Evolutionary conservation across 2,113 vertebrate genomes (phyloP), one percentile per base, ranked within the genome.

Genomic region (Noturus placidus): DNA sequence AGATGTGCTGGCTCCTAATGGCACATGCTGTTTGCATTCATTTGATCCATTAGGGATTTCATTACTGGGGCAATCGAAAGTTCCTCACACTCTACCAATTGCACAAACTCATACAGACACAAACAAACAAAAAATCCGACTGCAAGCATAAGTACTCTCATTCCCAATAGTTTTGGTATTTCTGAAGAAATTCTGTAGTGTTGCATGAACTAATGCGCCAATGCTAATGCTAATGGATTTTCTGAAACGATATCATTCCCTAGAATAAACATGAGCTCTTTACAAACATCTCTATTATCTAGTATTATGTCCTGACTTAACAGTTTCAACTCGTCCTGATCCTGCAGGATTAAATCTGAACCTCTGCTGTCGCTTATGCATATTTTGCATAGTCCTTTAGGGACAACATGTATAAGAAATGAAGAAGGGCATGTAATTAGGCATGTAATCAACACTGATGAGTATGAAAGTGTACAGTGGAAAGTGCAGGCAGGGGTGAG

Each of bases 11-110:
- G 33, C 76, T 84, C 83, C 83, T 80, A 72, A 74, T 77, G 35
- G 33, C 50, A 25, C 80, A 78, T 82, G 84, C 79, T 83, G 88
- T 82, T 89, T 86, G 61, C 88, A 89, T 89, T 89, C 84, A 86
- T 89, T 86, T 82, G 67, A 56, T 83, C 70, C 79, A 86, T 89
- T 86, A 89, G 88, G 38, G 59, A 78, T 83, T 86, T 86, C 61
- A 89, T 89, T 89, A 89, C 82, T 50, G 56, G 69, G 27, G 33
- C 54, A 70, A 82, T 82, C 67, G 42, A 35, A 70, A 59, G 52
- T 8, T 38, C 56, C 86, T 63, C 67, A 63, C 69, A 83, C n/a
- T 42, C 35, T 25, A 20, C n/a, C 38, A 70, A 35, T 42, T 8
- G 35, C 52, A 87, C 65, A 65, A 19, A 56, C 33, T 57, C 54